Base-by-base conservation (phyloP, 2,888 invertebrate species). In the Teleogryllus oceanicus region DNA sequence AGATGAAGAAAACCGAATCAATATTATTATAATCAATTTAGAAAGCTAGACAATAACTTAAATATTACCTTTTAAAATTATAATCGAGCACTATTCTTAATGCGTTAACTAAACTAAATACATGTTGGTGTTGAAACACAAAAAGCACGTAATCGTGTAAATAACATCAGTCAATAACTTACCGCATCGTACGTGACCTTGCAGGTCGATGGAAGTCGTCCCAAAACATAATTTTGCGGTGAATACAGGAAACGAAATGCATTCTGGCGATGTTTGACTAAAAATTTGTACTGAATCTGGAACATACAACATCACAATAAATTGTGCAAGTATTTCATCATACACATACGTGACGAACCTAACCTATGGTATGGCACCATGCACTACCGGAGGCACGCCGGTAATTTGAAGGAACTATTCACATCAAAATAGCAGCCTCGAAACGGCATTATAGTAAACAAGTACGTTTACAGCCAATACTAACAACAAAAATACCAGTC, bases 281-380 rank as follows among this genome's bases (percentile, higher is more conserved):
- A n/a, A 62, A 62, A 62, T 62, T 62, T 62, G 62, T 62, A 62
- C 62, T 62, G 62, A 62, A 62, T 62, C 62, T 62, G 62, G n/a
- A 62, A 62, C n/a, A 18, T 18, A 62, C 16, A 62, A 62, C 4
- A 62, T 8, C 13, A 62, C 4, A 18, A 4, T 62, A 18, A 62
- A n/a, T 62, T 62, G n/a, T 62, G 16, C 4, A 18, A n/a, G n/a
- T 62, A 62, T 62, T 62, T 18, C 62, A 62, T 62, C 62, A 62
- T 62, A 62, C 13, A 18, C 62, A n/a, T 18, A 62, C 62, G 62
- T 62, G 62, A 62, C n/a, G 62, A 16, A 62, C 62, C 13, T 62
- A 62, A 62, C 62, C 62, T 62, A 13, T 13, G 62, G 8, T 18
- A 62, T 62, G 62, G 62, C 62, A 62, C 13, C 62, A 13, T 62